Percentiles rank a stretch among this genome's conserved stretches.
These are phyloP conservation scores for Tribolium freemani DNA, from an alignment of 2,888 invertebrate genomes.

Conservation along the genomic window DNA sequence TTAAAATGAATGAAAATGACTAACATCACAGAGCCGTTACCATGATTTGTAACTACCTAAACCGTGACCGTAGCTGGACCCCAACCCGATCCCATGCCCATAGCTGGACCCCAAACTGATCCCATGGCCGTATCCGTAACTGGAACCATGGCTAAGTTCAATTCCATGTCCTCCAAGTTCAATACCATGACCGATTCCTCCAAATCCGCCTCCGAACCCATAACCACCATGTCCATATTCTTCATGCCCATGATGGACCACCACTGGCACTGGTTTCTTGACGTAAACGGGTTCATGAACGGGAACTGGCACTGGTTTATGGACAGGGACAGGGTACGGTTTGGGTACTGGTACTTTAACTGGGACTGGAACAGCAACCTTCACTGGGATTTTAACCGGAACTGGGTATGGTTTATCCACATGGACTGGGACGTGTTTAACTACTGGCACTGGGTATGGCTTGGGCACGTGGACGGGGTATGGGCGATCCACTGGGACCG, in stretches of 20 bases:
- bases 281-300: constrained; percentile 52
- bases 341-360: constrained; percentile 64
- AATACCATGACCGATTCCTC: neutral
- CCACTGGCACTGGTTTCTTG: constrained; percentile 52
- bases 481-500: constrained; percentile 70
- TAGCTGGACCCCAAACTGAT: neutral
- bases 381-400: constrained; percentile 68
- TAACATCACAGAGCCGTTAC: constrained; percentile 45
- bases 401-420: constrained; percentile 68
- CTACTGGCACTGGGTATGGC: constrained; percentile 70
- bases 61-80: constrained; percentile 15
- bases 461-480: constrained; percentile 68
- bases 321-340: constrained; percentile 68
- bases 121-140: constrained; percentile 11
- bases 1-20: constrained; percentile 44
- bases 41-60: constrained; percentile 33
- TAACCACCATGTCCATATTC: constrained; percentile 15
- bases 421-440: constrained; percentile 70
- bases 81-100: constrained; percentile 16
- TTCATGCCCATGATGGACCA: constrained; percentile 40
- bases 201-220: constrained; percentile 10
- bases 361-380: constrained; percentile 62
- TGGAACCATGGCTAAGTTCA: neutral
- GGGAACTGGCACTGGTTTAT: constrained; percentile 51
- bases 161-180: constrained; percentile 24